A percentile compares a stretch with the other conserved stretches of the same genome.
Conservation (phyloP, 2,113 vertebrate species). For the Forbesichthys agassizii region DNA sequence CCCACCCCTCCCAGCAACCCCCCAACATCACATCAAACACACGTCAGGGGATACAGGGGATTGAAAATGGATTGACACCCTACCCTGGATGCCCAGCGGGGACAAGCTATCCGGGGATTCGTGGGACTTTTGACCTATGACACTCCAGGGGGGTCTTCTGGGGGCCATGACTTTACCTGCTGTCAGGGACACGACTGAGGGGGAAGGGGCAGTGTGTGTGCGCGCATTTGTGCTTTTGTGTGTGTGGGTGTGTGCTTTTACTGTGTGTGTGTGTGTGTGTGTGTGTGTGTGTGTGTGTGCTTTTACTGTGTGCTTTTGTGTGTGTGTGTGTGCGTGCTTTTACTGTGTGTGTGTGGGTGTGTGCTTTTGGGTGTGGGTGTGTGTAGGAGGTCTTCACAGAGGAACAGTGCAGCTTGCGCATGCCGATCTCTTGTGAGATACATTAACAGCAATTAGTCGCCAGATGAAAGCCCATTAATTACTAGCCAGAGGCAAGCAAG, state of each 20-base stretch:
- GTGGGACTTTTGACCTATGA: slow-evolving; percentile 23
- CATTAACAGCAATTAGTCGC: slow-evolving; percentile 68
- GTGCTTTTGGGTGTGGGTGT: background rate
- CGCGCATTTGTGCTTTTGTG: no score
- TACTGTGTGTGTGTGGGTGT: no score
- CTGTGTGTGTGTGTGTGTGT: no score
- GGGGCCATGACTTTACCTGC: background rate
- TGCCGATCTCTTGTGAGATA: slow-evolving; percentile 66
- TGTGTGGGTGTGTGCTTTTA: no score
- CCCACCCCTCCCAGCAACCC: background rate
- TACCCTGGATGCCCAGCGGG: background rate
- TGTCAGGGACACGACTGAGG: background rate
- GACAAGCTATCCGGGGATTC: background rate
- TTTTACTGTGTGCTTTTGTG: no score
- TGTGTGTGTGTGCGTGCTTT: no score
- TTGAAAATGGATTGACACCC: background rate
- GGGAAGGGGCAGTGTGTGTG: no score
- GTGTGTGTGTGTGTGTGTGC: no score
- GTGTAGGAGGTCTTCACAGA: slow-evolving; percentile 1
- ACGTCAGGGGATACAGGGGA: background rate
- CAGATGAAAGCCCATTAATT: slow-evolving; percentile 72
- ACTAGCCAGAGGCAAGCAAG: slow-evolving; percentile 63
- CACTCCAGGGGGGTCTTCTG: slow-evolving; percentile 2
- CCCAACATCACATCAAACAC: background rate
- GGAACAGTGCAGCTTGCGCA: slow-evolving; percentile 17